Evolutionary conservation across 2,113 vertebrate species (phyloP), one percentile per base, ranked within the genome.

Genomic region (Phrynosoma blainvillii): DNA sequence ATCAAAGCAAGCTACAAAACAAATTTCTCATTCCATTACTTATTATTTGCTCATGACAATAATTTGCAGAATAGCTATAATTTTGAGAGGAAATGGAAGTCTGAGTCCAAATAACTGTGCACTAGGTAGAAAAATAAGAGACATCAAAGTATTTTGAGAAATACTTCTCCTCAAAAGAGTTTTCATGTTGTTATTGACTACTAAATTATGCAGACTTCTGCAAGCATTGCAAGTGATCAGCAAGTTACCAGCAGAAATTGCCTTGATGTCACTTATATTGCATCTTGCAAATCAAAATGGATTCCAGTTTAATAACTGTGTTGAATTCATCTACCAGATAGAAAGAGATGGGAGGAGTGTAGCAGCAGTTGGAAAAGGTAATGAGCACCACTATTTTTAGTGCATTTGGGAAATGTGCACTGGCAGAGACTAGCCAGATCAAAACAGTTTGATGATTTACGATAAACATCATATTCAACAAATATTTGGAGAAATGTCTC

Each of bases 101-200:
- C 25, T 20, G 40, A 89, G 11, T 87, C 62, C 91, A 93, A 93
- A 93, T 91, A 88, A 88, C 82, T 91, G 7, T 52, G 73, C 74
- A 27, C 5, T 79, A 1, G 40, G 2, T 10, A 62, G 79, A 92
- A 1, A 0, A 94, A 92, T 88, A 88, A 85, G 1, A 36, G 25
- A 12, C 27, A 0, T 25, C 85, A 82, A 89, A 68, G 68, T 40
- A 82, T 62, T 87, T 76, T 85, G 74, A 89, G 36, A 88, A 93
- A 70, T 14, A 85, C 16, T 42, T 90, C 20, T 84, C 90, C 79
- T 89, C 79, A 85, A 32, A 87, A 91, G 91, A 84, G 6, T 40
- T 92, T 92, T 89, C 47, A 89, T 82, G 1, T 73, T 82, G 56
- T 85, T 91, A 90, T 65, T 91, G 89, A 84, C 68, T 92, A 93